Evolutionary conservation across 2,888 invertebrate genomes (phyloP), one percentile per base, ranked within the genome.

Genomic region (Cerceris rybyensis): DNA sequence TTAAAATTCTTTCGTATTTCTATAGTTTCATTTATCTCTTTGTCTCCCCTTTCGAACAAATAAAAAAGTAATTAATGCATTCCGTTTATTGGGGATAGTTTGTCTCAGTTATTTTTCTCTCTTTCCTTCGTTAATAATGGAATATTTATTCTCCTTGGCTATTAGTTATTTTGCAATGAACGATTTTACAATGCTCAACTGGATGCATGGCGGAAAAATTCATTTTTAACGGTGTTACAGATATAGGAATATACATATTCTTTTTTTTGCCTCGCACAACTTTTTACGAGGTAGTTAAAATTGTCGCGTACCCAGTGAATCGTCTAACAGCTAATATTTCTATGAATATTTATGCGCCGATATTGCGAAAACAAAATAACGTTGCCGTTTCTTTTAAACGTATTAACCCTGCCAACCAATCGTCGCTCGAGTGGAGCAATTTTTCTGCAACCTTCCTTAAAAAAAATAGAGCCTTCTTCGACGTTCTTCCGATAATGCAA

Each of bases 181-280:
- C 50, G 50, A 50, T 50, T 50, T n/a, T n/a, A n/a, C 50, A n/a
- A 13, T 50, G n/a, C n/a, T 11, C 5, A 0, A n/a, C 6, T n/a
- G 50, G 6, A n/a, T 11, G 9, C n/a, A n/a, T 5, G n/a, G 11
- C n/a, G 9, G 9, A 50, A 8, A 50, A 50, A 50, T 50, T 11
- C 50, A 50, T 50, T 50, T 50, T 50, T 50, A 11, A 50, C n/a
- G n/a, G n/a, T 7, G 50, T 50, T 50, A 50, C n/a, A 50, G 50
- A n/a, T n/a, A 50, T n/a, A 50, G 1, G 6, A n/a, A n/a, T 50
- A n/a, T 46, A 46, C 11, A 11, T 46, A 50, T 50, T 50, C 11
- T 50, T 50, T 50, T 50, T 50, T 9, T 1, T 5, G 7, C 2
- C n/a, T 50, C n/a, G n/a, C n/a, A 11, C 50, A 50, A 50, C 11